These are phyloP conservation scores for Melanogrammus aeglefinus DNA, from an alignment of 2,797 vertebrate genomes.

Conservation along the genomic window DNA sequence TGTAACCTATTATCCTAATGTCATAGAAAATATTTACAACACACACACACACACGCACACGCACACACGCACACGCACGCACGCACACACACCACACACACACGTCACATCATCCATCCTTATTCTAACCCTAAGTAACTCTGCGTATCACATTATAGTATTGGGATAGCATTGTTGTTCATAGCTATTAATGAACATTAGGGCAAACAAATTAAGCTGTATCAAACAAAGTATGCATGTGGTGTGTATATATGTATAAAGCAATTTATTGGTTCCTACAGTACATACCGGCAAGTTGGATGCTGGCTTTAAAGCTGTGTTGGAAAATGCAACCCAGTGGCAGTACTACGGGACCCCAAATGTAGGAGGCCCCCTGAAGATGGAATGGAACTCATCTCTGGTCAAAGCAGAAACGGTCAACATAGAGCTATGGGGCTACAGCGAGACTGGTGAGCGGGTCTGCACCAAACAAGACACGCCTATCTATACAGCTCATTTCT, in stretches of 20 bases:
- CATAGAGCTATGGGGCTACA: conserved; percentile 92
- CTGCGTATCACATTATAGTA: no score
- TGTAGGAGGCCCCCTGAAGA: conserved; percentile 68
- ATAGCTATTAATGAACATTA: neutral
- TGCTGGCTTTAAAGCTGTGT: conserved; percentile 67
- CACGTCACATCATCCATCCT: neutral
- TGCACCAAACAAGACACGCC: neutral
- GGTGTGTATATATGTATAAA: neutral
- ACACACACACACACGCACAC: neutral
- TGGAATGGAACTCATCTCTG: conserved; percentile 75
- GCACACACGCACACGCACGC: neutral
- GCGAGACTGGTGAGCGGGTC: conserved; percentile 56
- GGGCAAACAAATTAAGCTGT: no score
- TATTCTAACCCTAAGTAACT: no score
- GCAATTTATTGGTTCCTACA: conserved; percentile 40
- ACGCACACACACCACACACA: neutral
- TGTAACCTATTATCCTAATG: no score
- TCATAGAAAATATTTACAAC: no score
- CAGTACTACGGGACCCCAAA: conserved; percentile 87
- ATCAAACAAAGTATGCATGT: neutral
- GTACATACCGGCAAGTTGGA: conserved; percentile 85
- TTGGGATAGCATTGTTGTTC: neutral
- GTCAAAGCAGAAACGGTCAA: conserved; percentile 66
- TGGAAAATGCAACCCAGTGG: conserved; percentile 86
- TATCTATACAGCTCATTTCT: neutral